A percentile compares a stretch with the other conserved stretches of the same genome.
These are phyloP conservation scores for Leucoma salicis DNA, from an alignment of 2,888 invertebrate species.

Conservation along the genomic window DNA sequence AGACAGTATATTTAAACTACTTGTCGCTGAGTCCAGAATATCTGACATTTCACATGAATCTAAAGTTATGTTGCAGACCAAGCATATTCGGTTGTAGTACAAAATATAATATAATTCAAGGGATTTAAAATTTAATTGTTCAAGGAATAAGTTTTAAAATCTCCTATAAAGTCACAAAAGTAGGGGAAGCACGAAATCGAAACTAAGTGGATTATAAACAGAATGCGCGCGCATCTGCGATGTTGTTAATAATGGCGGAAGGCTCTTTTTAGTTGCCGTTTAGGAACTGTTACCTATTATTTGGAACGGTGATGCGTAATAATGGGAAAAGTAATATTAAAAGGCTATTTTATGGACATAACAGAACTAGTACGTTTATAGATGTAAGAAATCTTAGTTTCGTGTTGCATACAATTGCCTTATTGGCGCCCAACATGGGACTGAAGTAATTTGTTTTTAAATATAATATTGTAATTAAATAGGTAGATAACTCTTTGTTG, in stretches of 20 bases:
- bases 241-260: slow-evolving; percentile 41
- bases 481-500: no score
- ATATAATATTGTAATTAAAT: no score
- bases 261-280: slow-evolving; percentile 43
- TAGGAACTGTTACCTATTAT: neutral
- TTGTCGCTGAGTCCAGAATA: no score
- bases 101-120: neutral
- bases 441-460: neutral
- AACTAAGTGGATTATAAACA: slow-evolving; percentile 68
- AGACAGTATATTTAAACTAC: no score
- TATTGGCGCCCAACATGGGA: slow-evolving; percentile 1
- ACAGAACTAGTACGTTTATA: no score
- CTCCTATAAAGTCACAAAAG: neutral
- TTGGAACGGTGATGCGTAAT: no score
- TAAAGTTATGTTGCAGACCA: no score
- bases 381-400: neutral
- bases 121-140: neutral
- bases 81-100: no score
- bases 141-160: neutral
- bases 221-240: slow-evolving; percentile 69
- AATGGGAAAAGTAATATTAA: no score
- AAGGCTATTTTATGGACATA: no score
- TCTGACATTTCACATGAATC: no score
- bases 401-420: neutral
- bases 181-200: slow-evolving; percentile 43